These are phyloP conservation scores for Antitype chi DNA, from an alignment of 2,888 invertebrate species.

Conservation along the genomic window DNA sequence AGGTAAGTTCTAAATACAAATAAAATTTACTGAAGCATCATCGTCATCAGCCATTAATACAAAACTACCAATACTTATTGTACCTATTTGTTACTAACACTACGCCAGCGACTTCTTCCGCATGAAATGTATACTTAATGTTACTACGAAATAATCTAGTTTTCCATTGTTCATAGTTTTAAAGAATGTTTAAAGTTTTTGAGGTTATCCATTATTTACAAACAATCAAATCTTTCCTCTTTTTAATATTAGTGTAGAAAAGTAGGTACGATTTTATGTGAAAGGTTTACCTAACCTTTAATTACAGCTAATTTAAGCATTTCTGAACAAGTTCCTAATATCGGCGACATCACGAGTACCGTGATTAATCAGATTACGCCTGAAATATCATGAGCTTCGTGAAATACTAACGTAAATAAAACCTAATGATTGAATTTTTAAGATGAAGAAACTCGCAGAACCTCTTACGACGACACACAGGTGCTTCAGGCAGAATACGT, in stretches of 20 bases:
- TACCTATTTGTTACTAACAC: too few relatives aligned
- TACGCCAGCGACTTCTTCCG: too few relatives aligned
- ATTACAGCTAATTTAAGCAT: neutral
- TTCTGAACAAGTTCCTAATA: neutral
- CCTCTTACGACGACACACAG: neutral
- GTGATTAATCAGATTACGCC: neutral
- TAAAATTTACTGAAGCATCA: neutral
- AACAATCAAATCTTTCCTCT: too few relatives aligned
- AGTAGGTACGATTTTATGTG: neutral
- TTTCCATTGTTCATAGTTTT: too few relatives aligned
- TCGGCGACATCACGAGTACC: neutral
- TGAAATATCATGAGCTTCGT: neutral
- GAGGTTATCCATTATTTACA: too few relatives aligned
- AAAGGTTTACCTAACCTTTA: neutral
- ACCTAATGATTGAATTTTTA: neutral
- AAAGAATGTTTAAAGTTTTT: too few relatives aligned
- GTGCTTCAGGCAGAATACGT: rapidly evolving
- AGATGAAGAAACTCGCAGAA: neutral
- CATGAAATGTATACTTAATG: too few relatives aligned
- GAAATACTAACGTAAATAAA: neutral
- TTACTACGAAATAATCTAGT: too few relatives aligned
- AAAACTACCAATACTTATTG: neutral
- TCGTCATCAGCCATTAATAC: neutral
- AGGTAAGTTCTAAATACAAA: neutral
- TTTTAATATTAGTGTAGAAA: too few relatives aligned